phyloP scores from a whole-genome alignment of 2,888 invertebrate species.

The Apoderus coryli region DNA sequence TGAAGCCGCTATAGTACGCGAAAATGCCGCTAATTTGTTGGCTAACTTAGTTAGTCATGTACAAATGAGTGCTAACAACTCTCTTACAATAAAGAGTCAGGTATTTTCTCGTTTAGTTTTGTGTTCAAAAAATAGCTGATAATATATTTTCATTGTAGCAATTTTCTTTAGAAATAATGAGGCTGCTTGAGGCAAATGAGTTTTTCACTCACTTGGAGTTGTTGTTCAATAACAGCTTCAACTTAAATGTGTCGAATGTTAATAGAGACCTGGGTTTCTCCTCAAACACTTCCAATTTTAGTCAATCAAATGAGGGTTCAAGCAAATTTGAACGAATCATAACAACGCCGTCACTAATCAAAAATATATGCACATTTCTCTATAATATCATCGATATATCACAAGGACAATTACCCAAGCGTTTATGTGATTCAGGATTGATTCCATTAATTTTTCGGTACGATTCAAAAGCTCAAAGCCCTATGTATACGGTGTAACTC shows the following conservation, averaged over 20 bases:
- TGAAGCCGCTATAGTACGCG: slow-evolving; percentile 39
- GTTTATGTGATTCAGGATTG: slow-evolving; percentile 34
- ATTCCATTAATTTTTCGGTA: slow-evolving; percentile 37
- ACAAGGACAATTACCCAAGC: slow-evolving; percentile 28
- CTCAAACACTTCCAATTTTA: too few species aligned
- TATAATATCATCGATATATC: slow-evolving; percentile 33
- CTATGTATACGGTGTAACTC: too few species aligned
- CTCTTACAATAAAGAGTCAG: too few species aligned
- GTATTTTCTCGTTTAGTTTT: too few species aligned
- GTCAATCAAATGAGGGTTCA: too few species aligned
- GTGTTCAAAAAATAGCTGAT: too few species aligned
- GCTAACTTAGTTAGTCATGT: slow-evolving; percentile 36
- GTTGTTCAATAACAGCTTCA: slow-evolving; percentile 22
- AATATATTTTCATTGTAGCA: slow-evolving; percentile 12
- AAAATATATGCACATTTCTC: slow-evolving; percentile 31
- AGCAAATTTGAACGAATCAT: too few species aligned
- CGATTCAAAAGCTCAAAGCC: too few species aligned
- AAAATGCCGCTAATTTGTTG: slow-evolving; percentile 39
- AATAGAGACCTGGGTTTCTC: neutral
- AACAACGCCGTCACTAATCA: slow-evolving; percentile 35
- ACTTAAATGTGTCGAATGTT: slow-evolving; percentile 13
- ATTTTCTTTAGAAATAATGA: slow-evolving; percentile 13
- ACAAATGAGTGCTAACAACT: too few species aligned
- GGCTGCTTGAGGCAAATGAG: slow-evolving; percentile 23
- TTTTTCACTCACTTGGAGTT: slow-evolving; percentile 24